Percentiles rank a stretch among this genome's conserved stretches.
phyloP scores from a whole-genome alignment of 2,797 vertebrate species.

The Margarornis squamiger region DNA sequence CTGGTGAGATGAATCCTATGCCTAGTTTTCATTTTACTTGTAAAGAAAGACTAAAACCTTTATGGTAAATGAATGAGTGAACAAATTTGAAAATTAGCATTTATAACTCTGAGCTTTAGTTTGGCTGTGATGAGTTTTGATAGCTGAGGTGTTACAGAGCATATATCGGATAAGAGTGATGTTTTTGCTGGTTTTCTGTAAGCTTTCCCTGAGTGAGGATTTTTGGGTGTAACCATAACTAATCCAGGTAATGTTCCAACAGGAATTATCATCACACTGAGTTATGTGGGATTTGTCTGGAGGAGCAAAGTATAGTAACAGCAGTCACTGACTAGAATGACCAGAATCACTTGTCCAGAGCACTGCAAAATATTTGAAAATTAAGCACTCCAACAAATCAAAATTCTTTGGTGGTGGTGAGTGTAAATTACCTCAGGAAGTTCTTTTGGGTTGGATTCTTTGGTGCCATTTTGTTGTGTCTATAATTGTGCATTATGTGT shows the following conservation, averaged over 20 bases:
- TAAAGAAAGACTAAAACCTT: background rate
- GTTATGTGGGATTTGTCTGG: background rate
- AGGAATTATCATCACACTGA: background rate
- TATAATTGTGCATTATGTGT: conserved; percentile 68
- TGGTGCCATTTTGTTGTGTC: conserved; percentile 45
- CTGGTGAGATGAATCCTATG: background rate
- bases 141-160: background rate
- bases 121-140: background rate
- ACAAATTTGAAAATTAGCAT: background rate
- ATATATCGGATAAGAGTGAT: background rate
- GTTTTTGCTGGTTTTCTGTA: background rate
- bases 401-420: background rate
- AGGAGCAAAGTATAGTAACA: background rate
- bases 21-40: background rate
- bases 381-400: background rate
- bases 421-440: conserved; percentile 30
- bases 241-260: background rate
- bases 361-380: background rate
- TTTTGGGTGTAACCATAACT: background rate
- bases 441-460: conserved; percentile 52
- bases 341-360: background rate
- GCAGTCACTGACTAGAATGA: background rate
- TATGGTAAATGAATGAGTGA: background rate
- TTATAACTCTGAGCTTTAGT: background rate
- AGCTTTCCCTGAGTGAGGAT: background rate